phyloP scores from a whole-genome alignment of 2,113 vertebrate species.

The Aegotheles bennettii region DNA sequence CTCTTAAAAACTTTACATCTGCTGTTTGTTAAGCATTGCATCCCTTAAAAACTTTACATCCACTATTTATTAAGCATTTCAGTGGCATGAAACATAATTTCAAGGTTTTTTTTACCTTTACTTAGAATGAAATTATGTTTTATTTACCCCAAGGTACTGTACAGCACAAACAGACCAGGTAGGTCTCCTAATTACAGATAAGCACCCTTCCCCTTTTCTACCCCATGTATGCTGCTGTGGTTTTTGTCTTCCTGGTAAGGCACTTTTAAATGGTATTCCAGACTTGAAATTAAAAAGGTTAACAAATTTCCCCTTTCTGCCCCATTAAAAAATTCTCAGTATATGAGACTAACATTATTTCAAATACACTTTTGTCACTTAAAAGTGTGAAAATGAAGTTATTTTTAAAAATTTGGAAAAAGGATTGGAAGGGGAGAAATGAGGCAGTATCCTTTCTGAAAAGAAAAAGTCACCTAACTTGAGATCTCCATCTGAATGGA shows the following conservation, averaged over 20 bases:
- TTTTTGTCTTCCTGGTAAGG: neutral
- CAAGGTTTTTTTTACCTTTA: neutral
- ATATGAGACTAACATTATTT: neutral
- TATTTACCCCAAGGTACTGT: neutral
- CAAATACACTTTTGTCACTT: neutral
- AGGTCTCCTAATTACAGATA: neutral
- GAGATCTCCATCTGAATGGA: neutral
- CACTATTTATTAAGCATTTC: no score
- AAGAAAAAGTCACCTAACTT: neutral
- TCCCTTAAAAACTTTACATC: no score
- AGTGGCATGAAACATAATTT: no score
- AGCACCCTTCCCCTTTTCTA: neutral
- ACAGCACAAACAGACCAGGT: neutral
- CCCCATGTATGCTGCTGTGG: neutral
- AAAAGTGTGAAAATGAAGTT: neutral
- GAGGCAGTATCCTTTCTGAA: neutral
- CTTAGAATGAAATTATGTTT: neutral
- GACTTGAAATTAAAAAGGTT: neutral
- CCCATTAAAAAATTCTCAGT: neutral
- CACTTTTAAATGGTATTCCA: neutral
- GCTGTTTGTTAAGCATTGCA: neutral
- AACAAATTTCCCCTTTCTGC: neutral
- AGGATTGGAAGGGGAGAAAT: neutral
- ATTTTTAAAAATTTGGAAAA: neutral
- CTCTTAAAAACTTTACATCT: neutral